Base-by-base conservation (phyloP, 2,113 vertebrate genomes). In the Misgurnus mizolepis region DNA sequence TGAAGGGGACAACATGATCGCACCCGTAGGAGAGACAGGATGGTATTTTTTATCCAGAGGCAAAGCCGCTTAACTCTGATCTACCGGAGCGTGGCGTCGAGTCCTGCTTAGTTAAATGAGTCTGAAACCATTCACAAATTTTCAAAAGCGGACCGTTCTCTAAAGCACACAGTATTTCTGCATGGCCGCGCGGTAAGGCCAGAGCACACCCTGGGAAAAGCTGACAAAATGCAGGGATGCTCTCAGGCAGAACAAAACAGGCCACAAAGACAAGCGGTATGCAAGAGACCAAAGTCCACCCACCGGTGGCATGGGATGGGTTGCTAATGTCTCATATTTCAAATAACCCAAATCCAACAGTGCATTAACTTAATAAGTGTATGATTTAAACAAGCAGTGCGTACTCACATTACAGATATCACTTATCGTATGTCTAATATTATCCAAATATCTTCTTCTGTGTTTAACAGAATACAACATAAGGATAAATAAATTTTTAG, bases 151-250 rank as follows among this genome's bases (percentile, higher is more conserved):
- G 7, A 78, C 72, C 83, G 67, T 86, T 88, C 86, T 88, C 91
- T 79, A 90, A 87, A 91, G 88, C 88, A 88, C 79, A 93, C 88
- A 90, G 87, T 90, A 86, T 91, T 92, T 93, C 89, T 93, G 92
- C 89, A 85, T 90, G 91, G 88, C 80, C 85, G 90, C 90, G 88
- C 85, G 84, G 85, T 85, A 87, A 34, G 85, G 87, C 84, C 87
- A 79, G 64, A 5, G 77, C 87, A 83, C 76, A 84, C 84, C 86
- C 87, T 91, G 89, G 90, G 90, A 92, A 93, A 91, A 90, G 89
- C 88, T 87, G 88, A 90, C 87, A 86, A 85, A 85, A 88, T 80
- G 85, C 89, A 71, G 83, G 17, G 67, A 84, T 82, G 85, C 86
- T 77, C 80, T 87, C 85, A 90, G 86, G 86, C 90, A 87, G 86